Conservation (phyloP, 2,888 invertebrate species). For the Mimas tiliae region DNA sequence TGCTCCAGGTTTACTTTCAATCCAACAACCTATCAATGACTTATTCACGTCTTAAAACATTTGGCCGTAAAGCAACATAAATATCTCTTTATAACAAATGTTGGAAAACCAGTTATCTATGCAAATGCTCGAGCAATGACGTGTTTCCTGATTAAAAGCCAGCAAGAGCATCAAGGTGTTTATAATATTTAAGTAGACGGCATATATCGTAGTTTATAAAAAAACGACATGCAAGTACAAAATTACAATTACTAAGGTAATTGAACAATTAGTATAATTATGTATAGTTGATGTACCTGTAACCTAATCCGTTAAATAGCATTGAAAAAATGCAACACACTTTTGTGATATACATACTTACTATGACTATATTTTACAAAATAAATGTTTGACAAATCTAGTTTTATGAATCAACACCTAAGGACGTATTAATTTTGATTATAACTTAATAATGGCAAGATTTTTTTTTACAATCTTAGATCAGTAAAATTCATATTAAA, state of each 20-base stretch:
- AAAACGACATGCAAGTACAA: not conserved
- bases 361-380: not conserved
- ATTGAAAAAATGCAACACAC: not conserved
- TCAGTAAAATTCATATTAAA: conserved; percentile 11
- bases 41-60: not conserved
- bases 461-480: conserved; percentile 1
- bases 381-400: not conserved
- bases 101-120: conserved; percentile 6
- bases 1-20: not conserved
- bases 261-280: no score
- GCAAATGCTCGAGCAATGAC: not conserved
- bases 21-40: not conserved
- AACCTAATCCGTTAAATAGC: not conserved
- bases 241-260: no score
- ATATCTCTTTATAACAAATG: not conserved
- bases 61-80: not conserved
- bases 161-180: not conserved
- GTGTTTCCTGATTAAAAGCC: not conserved
- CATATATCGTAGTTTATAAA: not conserved
- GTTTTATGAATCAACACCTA: not conserved
- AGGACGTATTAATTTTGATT: not conserved
- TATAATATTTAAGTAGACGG: not conserved
- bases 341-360: not conserved
- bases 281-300: not conserved
- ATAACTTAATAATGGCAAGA: conserved; percentile 13